phyloP scores from a whole-genome alignment of 2,113 vertebrate species.

The Varanus komodoensis region DNA sequence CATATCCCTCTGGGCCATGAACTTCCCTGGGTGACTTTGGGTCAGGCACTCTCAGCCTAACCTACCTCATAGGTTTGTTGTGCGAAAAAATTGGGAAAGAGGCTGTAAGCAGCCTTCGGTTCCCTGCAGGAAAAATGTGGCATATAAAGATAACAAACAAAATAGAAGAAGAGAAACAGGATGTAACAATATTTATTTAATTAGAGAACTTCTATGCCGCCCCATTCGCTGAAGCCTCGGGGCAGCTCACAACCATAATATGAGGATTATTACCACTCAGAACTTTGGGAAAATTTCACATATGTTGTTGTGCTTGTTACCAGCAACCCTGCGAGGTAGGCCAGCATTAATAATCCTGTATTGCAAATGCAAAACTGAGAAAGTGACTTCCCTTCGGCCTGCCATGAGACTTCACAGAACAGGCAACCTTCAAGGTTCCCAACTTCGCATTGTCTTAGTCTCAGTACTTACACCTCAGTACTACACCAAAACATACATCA shows the following conservation, averaged over 20 bases:
- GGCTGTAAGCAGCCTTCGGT: no score
- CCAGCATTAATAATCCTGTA: background rate
- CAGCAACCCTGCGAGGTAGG: background rate
- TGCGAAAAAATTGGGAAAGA: no score
- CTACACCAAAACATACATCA: background rate
- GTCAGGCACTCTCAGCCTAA: no score
- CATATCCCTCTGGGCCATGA: no score
- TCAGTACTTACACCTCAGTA: background rate
- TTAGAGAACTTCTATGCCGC: no score
- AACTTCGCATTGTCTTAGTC: background rate
- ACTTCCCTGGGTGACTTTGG: no score
- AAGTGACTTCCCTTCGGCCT: background rate
- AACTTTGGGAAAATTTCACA: background rate
- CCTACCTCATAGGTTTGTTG: no score
- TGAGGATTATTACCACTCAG: background rate
- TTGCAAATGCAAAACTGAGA: background rate
- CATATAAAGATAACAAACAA: no score
- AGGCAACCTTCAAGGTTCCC: background rate
- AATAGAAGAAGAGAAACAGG: background rate
- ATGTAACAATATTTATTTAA: slow-evolving; percentile 17
- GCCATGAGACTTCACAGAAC: background rate
- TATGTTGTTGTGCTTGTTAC: background rate
- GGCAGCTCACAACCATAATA: no score
- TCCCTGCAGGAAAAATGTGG: no score
- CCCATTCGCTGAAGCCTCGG: no score